Conservation (phyloP, 64 coral and sea anemone genomes). For the Montipora foliosa region DNA sequence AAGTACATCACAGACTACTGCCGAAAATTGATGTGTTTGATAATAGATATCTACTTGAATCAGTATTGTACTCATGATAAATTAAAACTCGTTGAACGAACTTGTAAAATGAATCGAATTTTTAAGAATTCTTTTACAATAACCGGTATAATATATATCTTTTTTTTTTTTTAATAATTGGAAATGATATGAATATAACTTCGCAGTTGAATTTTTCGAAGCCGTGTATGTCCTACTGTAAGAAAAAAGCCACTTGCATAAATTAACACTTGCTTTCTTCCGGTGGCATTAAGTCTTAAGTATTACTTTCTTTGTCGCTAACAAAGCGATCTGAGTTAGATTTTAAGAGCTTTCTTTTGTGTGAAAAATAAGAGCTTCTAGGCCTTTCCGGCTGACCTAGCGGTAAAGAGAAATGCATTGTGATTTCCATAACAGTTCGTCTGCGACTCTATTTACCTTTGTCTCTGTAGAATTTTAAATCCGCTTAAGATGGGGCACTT, state of each 20-base stretch:
- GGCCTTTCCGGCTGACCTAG: not conserved
- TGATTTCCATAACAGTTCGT: not conserved
- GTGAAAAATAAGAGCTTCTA: not conserved
- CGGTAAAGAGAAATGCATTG: not conserved
- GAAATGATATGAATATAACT: no score
- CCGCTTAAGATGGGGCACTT: no score
- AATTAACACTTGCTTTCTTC: no score
- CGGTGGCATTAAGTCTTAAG: no score
- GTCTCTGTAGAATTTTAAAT: not conserved
- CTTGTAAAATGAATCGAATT: no score
- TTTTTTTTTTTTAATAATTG: no score
- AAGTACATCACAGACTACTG: not conserved
- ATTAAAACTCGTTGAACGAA: not conserved
- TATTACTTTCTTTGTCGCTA: not conserved
- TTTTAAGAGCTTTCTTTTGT: not conserved
- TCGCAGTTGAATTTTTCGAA: no score
- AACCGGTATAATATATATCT: no score
- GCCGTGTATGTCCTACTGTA: no score
- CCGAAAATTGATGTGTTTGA: not conserved
- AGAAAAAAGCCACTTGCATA: no score
- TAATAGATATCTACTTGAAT: not conserved
- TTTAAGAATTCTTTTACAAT: no score
- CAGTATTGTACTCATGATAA: not conserved
- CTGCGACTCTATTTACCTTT: not conserved
- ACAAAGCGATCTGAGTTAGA: not conserved